Evolutionary conservation across 2,113 vertebrate species (phyloP), one percentile per base, ranked within the genome.

Genomic region (Platysternon megacephalum): DNA sequence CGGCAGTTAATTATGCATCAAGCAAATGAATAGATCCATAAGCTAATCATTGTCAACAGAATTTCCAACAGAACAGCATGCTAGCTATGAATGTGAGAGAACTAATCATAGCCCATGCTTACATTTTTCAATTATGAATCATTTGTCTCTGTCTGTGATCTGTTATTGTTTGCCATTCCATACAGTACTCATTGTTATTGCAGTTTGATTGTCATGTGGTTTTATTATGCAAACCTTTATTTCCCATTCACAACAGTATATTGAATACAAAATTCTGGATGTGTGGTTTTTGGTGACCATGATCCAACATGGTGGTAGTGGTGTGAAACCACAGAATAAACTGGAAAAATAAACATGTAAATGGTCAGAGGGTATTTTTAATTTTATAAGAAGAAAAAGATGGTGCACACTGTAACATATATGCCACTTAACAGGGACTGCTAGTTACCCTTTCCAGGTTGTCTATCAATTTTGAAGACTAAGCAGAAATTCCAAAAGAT

Each of bases 301-400:
- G 81, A 56, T 51, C 29, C 19, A 89, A 49, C 1, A 29, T 39
- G n/a, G 17, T 65, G 58, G 22, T 80, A 5, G 21, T 88, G 42
- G 9, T 87, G 80, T 88, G 49, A 94, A 96, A 74, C 32, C 81
- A 87, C 80, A 82, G 21, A 91, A 81, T 52, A 92, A 68, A 78
- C 2, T n/a, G 49, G 44, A 17, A 85, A 88, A 91, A 81, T 76
- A 51, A 91, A 35, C 6, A 29, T 94, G n/a, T 26, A 93, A 11
- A 86, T 85, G 17, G 58, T 79, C n/a, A 46, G 10, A 76, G 24
- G 19, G 2, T 2, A 61, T 86, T 94, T 91, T 89, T 48, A 19
- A 58, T 68, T 91, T 84, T 39, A 7, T 58, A 61, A 86, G 29
- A 46, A 78, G 19, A 32, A 61, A 79, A 85, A 79, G 61, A 8